phyloP scores from a whole-genome alignment of 1,140 invertebrate genomes.

The Wiebesia pumilae region DNA sequence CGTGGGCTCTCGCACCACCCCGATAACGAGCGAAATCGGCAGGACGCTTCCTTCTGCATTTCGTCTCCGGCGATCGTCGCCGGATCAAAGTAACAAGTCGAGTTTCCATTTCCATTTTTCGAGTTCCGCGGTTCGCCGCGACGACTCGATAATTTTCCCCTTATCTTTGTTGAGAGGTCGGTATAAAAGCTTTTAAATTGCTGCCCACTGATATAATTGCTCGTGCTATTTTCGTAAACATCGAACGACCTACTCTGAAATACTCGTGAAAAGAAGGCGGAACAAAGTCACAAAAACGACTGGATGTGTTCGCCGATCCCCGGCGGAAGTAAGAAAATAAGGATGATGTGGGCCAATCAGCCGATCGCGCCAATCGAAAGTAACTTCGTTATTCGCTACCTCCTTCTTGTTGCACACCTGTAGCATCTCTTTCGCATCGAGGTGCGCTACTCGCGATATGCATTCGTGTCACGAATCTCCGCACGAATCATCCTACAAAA shows the following conservation, averaged over 20 bases:
- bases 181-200: not conserved
- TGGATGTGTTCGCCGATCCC: not conserved
- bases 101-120: not conserved
- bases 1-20: conserved; percentile 65
- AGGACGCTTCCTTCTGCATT: not conserved
- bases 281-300: not conserved
- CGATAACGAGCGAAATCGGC: conserved; percentile 66
- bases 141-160: too few relatives aligned
- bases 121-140: not conserved
- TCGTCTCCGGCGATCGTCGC: not conserved
- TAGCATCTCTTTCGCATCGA: not conserved
- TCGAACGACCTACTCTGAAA: not conserved
- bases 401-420: not conserved
- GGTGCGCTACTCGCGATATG: not conserved
- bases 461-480: not conserved
- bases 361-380: not conserved
- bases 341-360: not conserved
- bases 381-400: conserved; percentile 23
- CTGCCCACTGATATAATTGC: not conserved
- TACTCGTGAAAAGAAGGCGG: not conserved
- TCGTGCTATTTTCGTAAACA: not conserved
- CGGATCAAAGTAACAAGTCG: not conserved
- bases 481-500: conserved; percentile 25
- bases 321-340: not conserved
- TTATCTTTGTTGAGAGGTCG: not conserved